Base-by-base conservation (phyloP, 2,888 invertebrate species). In the Phytoseiulus persimilis region DNA sequence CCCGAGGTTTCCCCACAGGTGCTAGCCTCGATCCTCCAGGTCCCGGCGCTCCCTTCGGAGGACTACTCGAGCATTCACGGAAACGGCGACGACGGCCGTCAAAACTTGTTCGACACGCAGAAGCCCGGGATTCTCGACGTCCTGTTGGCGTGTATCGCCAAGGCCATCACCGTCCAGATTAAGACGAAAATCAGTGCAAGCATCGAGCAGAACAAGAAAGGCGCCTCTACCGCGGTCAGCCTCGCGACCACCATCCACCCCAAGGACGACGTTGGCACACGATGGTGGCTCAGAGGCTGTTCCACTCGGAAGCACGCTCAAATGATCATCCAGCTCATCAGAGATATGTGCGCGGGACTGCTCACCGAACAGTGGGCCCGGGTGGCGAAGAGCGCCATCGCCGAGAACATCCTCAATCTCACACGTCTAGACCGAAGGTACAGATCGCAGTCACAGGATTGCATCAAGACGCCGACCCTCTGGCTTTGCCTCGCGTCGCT, bases 401-500 rank as follows among this genome's bases (percentile, higher is more conserved):
- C 97, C 0, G 96, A 96, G 92, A 96, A 96, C 91, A 96, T 97
- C 91, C 93, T 96, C 83, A 95, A 96, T 92, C 93, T 98, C 90
- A 96, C 97, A 0, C 95, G 96, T 91, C 93, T 97, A 90, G 95
- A 95, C 90, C 97, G 97, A 92, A 93, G 94, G 31, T 95, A 95
- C 91, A 94, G 97, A 89, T 94, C 94, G 14, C 91, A 91, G 91
- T 96, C 96, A 0, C 94, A 94, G 89, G 95, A 95, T 91, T 98
- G 98, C 92, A 94, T 98, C 89, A 95, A 95, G 91, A 95, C 95
- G 46, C 96, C 97, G 0, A 95, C 96, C 0, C 91, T 94, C 90
- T 99, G 99, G 99, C 93, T 98, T 91, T 96, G 98, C 0, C 93
- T 99, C 90, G 97, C 98, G 0, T 96, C 98, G 0, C 94, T 99